Percentiles rank a stretch among this genome's conserved stretches.
Evolutionary conservation across 2,797 vertebrate genomes (phyloP).

Genomic region (Holocentrus rufus): DNA sequence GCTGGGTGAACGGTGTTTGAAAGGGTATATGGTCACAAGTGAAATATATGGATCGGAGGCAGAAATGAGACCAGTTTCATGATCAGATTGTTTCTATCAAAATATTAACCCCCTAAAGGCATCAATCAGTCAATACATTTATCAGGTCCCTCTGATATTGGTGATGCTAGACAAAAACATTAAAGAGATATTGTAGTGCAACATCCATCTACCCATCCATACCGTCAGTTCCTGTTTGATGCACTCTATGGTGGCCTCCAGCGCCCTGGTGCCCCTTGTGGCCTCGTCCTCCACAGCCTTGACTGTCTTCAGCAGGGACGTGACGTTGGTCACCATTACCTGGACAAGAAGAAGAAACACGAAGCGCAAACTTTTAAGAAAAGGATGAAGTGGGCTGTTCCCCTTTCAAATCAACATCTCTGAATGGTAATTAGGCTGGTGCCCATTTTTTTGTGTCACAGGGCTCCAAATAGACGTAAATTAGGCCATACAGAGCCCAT

Average conservation of each 20-base stretch:
- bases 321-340: constrained; percentile 99
- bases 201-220: constrained; percentile 5
- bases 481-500: not conserved
- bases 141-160: not conserved
- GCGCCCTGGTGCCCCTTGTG: constrained; percentile 94
- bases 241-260: constrained; percentile 96
- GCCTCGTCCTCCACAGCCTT: constrained; percentile 98
- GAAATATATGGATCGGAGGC: no score
- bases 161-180: not conserved
- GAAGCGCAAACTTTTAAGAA: not conserved
- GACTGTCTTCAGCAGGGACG: constrained; percentile 95
- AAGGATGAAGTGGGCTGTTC: not conserved
- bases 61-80: no score
- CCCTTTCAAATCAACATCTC: not conserved
- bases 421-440: not conserved
- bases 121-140: no score
- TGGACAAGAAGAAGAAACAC: constrained; percentile 59
- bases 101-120: no score
- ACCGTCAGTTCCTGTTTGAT: constrained; percentile 97
- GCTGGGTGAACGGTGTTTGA: not conserved
- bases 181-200: not conserved
- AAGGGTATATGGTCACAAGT: not conserved
- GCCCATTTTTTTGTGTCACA: no score
- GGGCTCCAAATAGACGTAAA: no score
- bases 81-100: no score